Evolutionary conservation across 2,113 vertebrate genomes (phyloP).

Genomic region (Laticauda colubrina): DNA sequence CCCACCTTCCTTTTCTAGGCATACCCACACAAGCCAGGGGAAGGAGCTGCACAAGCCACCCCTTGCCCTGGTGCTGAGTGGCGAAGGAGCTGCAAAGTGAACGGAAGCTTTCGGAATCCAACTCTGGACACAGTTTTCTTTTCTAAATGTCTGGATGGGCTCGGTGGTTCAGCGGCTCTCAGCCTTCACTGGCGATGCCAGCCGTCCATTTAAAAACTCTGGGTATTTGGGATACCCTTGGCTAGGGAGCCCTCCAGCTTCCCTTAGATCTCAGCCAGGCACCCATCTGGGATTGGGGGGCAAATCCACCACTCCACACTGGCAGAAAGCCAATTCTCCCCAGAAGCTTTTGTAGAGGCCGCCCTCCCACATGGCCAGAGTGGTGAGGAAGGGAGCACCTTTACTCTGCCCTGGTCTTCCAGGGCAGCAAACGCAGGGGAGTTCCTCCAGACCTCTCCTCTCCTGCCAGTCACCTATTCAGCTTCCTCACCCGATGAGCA

Average conservation of each 20-base stretch:
- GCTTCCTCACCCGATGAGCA: background rate
- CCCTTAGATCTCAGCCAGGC: background rate
- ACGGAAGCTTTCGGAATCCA: conserved; percentile 4
- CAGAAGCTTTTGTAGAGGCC: background rate
- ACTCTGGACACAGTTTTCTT: background rate
- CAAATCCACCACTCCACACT: background rate
- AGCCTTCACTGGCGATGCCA: background rate
- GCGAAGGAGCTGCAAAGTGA: background rate
- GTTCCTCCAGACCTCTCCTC: background rate
- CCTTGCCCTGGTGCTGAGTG: background rate
- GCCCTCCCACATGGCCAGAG: background rate
- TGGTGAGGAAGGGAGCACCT: background rate
- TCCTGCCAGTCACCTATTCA: too few species aligned
- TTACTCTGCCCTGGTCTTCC: background rate
- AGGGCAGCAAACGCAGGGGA: background rate
- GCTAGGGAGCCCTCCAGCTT: background rate
- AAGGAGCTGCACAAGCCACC: background rate
- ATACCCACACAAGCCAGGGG: background rate
- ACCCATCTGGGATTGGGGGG: background rate
- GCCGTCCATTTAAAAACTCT: background rate
- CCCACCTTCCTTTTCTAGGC: background rate
- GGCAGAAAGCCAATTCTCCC: background rate
- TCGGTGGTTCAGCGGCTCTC: background rate
- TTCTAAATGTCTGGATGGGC: background rate
- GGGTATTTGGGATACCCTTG: background rate